These are phyloP conservation scores for Antheraea assamensis DNA, from an alignment of 2,888 invertebrate genomes.

Conservation along the genomic window DNA sequence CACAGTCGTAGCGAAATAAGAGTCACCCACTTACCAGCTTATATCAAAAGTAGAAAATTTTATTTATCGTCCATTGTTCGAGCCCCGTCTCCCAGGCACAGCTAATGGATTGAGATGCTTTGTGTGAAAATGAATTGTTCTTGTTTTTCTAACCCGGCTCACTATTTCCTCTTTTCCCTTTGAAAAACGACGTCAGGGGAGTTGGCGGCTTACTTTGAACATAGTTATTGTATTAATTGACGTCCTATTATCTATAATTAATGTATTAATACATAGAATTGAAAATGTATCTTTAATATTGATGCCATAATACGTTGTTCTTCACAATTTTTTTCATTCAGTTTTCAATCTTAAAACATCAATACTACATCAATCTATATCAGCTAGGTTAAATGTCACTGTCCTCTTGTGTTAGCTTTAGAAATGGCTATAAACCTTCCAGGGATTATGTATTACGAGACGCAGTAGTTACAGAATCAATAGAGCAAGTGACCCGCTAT, in stretches of 20 bases:
- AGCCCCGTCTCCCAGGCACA: slow-evolving; percentile 17
- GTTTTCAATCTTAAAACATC: neutral
- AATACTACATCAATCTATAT: neutral
- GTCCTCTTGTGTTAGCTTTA: neutral
- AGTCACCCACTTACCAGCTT: slow-evolving; percentile 14
- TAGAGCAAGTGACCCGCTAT: slow-evolving; percentile 18
- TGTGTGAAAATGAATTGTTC: slow-evolving; percentile 23
- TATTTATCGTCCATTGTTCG: slow-evolving; percentile 20
- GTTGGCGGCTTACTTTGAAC: slow-evolving; percentile 8
- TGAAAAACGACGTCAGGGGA: slow-evolving; percentile 10
- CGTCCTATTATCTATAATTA: neutral
- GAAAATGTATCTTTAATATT: neutral
- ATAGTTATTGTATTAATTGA: neutral
- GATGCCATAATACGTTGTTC: neutral
- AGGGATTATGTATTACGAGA: slow-evolving; percentile 10
- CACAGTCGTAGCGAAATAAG: slow-evolving; percentile 3
- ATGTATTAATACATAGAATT: neutral
- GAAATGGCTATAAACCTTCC: neutral
- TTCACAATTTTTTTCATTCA: neutral
- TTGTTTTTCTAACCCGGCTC: slow-evolving; percentile 16
- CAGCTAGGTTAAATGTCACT: slow-evolving; percentile 6
- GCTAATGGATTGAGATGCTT: slow-evolving; percentile 24
- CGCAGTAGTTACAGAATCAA: slow-evolving; percentile 15
- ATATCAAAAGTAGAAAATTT: slow-evolving; percentile 20
- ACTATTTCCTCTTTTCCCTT: slow-evolving; percentile 19